Percentiles rank a stretch among this genome's conserved stretches.
Conservation (phyloP, 2,797 vertebrate species). For the Parauchenoglanis punctatus region DNA sequence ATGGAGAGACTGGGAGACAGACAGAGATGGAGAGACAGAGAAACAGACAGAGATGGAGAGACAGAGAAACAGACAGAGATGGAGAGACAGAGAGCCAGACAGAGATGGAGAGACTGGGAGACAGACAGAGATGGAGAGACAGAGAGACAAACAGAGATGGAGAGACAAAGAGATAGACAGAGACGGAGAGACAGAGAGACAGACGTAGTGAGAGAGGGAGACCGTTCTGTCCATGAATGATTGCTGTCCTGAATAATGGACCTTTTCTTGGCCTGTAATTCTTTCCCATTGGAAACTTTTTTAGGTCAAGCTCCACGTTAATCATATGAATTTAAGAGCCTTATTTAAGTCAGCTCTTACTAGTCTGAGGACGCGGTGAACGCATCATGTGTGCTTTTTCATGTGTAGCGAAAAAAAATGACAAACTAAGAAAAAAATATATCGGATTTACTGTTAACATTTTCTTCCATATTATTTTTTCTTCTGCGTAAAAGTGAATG, state of each 20-base stretch:
- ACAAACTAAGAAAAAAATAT: background rate
- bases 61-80: background rate
- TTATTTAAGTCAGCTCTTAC: conserved; percentile 75
- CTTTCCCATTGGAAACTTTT: conserved; percentile 79
- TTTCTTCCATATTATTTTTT: background rate
- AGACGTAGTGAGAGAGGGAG: conserved; percentile 66
- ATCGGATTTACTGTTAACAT: background rate
- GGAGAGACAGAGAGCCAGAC: conserved; percentile 35
- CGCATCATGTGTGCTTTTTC: background rate
- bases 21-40: no score
- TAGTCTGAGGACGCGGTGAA: conserved; percentile 63
- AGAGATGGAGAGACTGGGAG: no score
- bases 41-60: background rate
- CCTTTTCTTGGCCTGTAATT: conserved; percentile 62
- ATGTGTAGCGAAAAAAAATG: background rate
- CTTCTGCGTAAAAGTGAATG: background rate
- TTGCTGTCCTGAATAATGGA: conserved; percentile 67
- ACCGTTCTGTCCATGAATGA: conserved; percentile 70
- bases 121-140: conserved; percentile 25
- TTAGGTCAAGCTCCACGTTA: conserved; percentile 82
- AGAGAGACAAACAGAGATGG: no score
- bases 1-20: background rate
- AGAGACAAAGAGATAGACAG: no score
- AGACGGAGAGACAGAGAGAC: conserved; percentile 60
- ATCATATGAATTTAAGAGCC: conserved; percentile 83